A percentile compares a stretch with the other conserved stretches of the same genome.
These are phyloP conservation scores for Paguma larvata DNA, from an alignment of 2,797 vertebrate species.

Conservation along the genomic window DNA sequence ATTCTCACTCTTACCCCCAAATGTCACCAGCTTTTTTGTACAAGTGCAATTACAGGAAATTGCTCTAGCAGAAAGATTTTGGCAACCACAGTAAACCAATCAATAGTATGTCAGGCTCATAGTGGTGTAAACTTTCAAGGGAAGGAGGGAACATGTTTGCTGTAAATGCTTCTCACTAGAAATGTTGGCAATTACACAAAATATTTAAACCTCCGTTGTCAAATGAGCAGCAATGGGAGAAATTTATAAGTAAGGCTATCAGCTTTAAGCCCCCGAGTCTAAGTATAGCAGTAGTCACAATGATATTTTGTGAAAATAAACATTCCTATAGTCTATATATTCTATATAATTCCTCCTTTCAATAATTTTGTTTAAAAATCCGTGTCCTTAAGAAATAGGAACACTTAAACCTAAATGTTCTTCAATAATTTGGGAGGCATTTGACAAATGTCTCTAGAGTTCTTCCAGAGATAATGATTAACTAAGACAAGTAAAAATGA, in stretches of 20 bases:
- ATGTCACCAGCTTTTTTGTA: not conserved
- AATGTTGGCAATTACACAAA: conserved; percentile 74
- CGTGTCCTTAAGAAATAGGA: not conserved
- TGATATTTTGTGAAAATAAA: not conserved
- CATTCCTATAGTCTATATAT: not conserved
- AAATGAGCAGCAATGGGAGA: not conserved
- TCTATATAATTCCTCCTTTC: not conserved
- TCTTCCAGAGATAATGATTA: not conserved
- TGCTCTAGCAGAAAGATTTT: conserved; percentile 75
- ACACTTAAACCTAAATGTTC: not conserved
- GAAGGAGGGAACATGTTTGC: conserved; percentile 70
- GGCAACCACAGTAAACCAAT: conserved; percentile 75
- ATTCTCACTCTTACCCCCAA: conserved; percentile 40
- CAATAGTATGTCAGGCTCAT: conserved; percentile 76
- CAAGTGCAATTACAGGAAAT: conserved; percentile 78
- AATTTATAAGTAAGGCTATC: not conserved
- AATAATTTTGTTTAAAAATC: not conserved
- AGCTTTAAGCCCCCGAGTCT: not conserved
- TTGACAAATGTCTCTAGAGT: not conserved
- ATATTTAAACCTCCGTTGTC: conserved; percentile 64
- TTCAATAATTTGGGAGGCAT: not conserved
- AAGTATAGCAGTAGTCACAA: not conserved
- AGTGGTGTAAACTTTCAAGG: conserved; percentile 80
- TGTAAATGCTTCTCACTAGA: conserved; percentile 76
- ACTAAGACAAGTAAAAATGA: not conserved